Evolutionary conservation across 2,797 vertebrate genomes (phyloP).

Genomic region (Lerista edwardsae): DNA sequence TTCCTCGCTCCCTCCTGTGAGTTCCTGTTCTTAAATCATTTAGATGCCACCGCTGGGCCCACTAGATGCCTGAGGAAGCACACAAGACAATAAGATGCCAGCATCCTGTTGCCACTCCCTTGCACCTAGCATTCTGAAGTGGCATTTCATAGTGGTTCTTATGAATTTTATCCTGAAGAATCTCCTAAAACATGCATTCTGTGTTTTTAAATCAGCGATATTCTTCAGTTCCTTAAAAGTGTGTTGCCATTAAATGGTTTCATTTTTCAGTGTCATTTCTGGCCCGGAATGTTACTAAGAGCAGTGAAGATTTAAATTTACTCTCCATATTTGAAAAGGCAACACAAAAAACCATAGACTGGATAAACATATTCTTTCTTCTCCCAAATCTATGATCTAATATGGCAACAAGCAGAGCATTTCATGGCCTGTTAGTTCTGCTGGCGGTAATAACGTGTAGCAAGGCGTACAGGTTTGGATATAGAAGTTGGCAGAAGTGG

Average conservation of each 20-base stretch:
- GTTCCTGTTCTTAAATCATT: too few relatives aligned
- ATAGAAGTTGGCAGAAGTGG: conserved; percentile 50
- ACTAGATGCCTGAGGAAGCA: too few relatives aligned
- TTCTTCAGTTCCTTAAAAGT: neutral
- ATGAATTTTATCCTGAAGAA: neutral
- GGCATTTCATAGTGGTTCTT: neutral
- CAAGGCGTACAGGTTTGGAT: conserved; percentile 40
- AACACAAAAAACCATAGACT: neutral
- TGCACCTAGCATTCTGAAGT: too few relatives aligned
- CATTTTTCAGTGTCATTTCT: conserved; percentile 16
- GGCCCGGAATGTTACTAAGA: conserved; percentile 23
- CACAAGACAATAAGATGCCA: too few relatives aligned
- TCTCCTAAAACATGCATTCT: neutral
- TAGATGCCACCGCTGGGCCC: too few relatives aligned
- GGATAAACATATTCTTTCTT: conserved; percentile 51
- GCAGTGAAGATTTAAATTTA: conserved; percentile 1
- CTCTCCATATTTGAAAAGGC: conserved; percentile 35
- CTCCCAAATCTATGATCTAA: conserved; percentile 62
- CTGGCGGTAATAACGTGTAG: conserved; percentile 44
- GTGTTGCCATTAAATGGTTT: neutral
- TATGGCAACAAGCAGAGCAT: conserved; percentile 63
- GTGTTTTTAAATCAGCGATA: neutral
- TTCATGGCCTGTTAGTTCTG: conserved; percentile 60
- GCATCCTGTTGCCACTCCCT: too few relatives aligned
- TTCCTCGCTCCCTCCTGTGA: too few relatives aligned